Evolutionary conservation across 2,888 invertebrate species (phyloP).

Genomic region (Phrixothrix hirtus): DNA sequence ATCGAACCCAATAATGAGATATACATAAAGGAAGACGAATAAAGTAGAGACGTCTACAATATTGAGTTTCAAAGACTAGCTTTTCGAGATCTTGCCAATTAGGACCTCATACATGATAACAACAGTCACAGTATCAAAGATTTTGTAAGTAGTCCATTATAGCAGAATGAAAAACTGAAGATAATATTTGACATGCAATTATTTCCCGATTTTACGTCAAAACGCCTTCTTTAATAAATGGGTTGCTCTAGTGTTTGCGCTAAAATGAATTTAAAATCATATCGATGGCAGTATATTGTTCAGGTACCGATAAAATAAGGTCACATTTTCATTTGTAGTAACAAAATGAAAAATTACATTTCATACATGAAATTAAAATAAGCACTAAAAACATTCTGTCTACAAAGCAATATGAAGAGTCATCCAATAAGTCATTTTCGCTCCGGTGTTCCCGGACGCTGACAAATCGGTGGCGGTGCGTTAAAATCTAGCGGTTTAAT

Average conservation of each 20-base stretch:
- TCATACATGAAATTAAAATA: not conserved
- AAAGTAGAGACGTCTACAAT: conserved; percentile 2
- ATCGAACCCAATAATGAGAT: conserved; percentile 1
- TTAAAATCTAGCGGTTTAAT: conserved; percentile 45
- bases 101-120: conserved; percentile 27
- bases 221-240: too few species aligned
- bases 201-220: too few species aligned
- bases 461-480: conserved; percentile 43
- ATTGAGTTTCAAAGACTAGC: conserved; percentile 12
- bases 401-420: conserved; percentile 22
- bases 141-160: conserved; percentile 6
- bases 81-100: conserved; percentile 25
- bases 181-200: conserved; percentile 14
- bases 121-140: conserved; percentile 20
- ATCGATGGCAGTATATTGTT: too few species aligned
- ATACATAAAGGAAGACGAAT: conserved; percentile 7
- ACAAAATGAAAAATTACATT: not conserved
- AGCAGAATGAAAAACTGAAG: conserved; percentile 12
- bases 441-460: conserved; percentile 41
- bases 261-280: too few species aligned
- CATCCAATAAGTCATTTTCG: conserved; percentile 42
- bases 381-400: not conserved
- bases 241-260: too few species aligned
- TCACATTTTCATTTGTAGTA: conserved; percentile 5
- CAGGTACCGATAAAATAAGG: conserved; percentile 2